Conservation (phyloP, 2,797 vertebrate species). For the Diplodus sargus region DNA sequence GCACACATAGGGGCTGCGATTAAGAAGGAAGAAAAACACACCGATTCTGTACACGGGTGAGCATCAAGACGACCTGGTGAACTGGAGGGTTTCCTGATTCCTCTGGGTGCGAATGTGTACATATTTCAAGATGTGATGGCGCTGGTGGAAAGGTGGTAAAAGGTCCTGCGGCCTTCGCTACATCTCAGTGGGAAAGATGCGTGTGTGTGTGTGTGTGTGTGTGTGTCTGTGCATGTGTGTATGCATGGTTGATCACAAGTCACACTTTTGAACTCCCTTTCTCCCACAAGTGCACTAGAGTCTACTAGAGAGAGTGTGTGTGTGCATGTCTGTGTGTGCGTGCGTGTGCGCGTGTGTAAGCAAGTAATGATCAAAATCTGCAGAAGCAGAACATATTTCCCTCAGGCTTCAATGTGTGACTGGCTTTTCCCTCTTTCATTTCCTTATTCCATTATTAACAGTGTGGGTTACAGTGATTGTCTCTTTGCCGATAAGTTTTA, state of each 20-base stretch:
- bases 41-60: neutral
- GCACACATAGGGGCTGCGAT: neutral
- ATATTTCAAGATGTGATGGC: constrained; percentile 23
- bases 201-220: neutral
- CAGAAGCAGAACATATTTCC: constrained; percentile 49
- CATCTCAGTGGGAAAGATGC: neutral
- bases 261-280: constrained; percentile 39
- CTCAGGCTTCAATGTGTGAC: constrained; percentile 21
- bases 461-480: neutral
- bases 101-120: neutral
- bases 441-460: neutral
- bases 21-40: neutral
- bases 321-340: constrained; percentile 12
- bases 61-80: neutral
- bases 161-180: constrained; percentile 6
- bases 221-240: neutral
- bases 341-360: neutral
- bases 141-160: constrained; percentile 12
- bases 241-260: constrained; percentile 15
- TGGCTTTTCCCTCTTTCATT: constrained; percentile 17
- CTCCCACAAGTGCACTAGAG: neutral
- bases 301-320: constrained; percentile 4
- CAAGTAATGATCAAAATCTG: constrained; percentile 43
- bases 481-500: neutral
- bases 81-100: neutral